Conservation (phyloP, 2,797 vertebrate species). For the Enteromius trimaculatus region DNA sequence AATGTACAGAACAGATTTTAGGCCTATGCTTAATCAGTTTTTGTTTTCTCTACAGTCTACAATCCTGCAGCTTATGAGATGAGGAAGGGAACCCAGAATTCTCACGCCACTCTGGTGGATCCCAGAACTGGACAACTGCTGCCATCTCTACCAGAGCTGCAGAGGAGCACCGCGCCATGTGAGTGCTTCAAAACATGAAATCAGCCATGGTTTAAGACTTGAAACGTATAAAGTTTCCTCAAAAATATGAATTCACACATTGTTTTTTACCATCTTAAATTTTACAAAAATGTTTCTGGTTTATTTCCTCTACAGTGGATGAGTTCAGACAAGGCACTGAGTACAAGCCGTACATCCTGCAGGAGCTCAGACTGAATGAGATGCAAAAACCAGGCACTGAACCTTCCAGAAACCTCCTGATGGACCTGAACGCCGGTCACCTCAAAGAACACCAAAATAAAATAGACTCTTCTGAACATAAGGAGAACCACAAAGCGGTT, state of each 20-base stretch:
- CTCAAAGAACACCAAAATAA: constrained; percentile 65
- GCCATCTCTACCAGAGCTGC: constrained; percentile 54
- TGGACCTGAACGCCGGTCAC: constrained; percentile 64
- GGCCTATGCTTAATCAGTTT: not conserved
- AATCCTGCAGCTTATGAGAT: not conserved
- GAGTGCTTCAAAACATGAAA: not conserved
- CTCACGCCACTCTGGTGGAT: not conserved
- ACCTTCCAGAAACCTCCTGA: constrained; percentile 63
- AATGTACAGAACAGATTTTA: not conserved
- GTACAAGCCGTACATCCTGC: not conserved
- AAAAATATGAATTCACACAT: too few species aligned
- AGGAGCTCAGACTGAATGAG: not conserved
- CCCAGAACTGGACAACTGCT: constrained; percentile 11
- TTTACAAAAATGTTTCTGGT: not conserved
- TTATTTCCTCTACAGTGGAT: constrained; percentile 20
- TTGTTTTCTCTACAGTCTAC: not conserved
- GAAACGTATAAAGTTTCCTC: not conserved
- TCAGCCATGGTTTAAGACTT: not conserved
- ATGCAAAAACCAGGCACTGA: constrained; percentile 56
- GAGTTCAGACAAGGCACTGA: constrained; percentile 45
- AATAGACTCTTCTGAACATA: constrained; percentile 52
- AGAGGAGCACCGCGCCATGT: constrained; percentile 47
- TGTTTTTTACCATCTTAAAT: not conserved
- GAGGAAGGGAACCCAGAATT: constrained; percentile 7
- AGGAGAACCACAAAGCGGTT: not conserved